Conservation (phyloP, 2,888 invertebrate genomes). For the Dolichomitus sp. region DNA sequence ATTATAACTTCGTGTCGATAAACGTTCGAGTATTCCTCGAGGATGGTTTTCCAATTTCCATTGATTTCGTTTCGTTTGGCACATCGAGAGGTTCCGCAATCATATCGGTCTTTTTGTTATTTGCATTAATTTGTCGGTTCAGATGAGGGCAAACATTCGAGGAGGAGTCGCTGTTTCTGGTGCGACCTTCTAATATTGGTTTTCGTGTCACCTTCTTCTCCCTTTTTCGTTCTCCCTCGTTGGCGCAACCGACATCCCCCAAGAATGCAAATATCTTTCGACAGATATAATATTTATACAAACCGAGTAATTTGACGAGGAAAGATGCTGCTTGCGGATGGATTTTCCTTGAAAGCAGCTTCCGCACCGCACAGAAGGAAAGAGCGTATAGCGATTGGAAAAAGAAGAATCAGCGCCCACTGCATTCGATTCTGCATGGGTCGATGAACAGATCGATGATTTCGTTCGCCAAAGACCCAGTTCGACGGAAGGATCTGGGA, state of each 20-base stretch:
- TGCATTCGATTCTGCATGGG: conserved; percentile 30
- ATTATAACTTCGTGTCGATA: conserved; percentile 57
- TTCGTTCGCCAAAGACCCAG: conserved; percentile 33
- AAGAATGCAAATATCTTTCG: conserved; percentile 60
- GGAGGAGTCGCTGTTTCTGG: conserved; percentile 32
- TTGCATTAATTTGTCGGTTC: conserved; percentile 64
- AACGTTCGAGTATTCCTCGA: conserved; percentile 43
- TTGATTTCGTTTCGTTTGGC: conserved; percentile 47
- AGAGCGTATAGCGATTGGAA: not conserved
- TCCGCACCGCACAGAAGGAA: not conserved
- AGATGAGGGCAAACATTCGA: conserved; percentile 54
- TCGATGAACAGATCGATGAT: conserved; percentile 57
- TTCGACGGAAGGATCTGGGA: not conserved
- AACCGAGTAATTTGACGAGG: conserved; percentile 41
- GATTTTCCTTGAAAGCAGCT: conserved; percentile 8
- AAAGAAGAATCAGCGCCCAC: not conserved
- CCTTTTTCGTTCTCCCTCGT: conserved; percentile 8
- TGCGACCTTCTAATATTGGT: conserved; percentile 54
- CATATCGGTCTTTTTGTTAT: conserved; percentile 38
- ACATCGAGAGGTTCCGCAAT: conserved; percentile 10
- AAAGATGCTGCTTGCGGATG: conserved; percentile 6
- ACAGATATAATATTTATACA: conserved; percentile 48
- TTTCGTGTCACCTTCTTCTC: conserved; percentile 35
- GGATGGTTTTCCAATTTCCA: conserved; percentile 60
- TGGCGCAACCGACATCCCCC: conserved; percentile 1